Evolutionary conservation across 2,113 vertebrate genomes (phyloP), one percentile per base, ranked within the genome.

Genomic region (Oreotrochilus melanogaster): DNA sequence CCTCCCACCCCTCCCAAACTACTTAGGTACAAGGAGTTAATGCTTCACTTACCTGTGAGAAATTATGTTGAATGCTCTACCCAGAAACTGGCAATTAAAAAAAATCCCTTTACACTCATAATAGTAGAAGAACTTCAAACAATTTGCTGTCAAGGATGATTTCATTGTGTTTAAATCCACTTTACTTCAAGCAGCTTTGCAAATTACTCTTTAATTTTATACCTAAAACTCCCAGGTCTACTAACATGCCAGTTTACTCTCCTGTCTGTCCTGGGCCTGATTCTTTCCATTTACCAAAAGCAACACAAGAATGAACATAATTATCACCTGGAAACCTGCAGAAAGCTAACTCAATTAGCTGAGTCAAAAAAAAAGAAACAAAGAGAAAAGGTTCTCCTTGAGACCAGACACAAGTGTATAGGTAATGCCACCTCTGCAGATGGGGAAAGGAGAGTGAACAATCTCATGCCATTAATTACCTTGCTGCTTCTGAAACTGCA

Each of bases 51-150:
- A 93, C 93, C 74, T 84, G 81, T 95, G 81, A 96, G 89, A 89
- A 79, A 80, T 96, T 74, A 89, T 70, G 73, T 35, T 45, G 16
- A 84, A 85, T 64, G 72, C 73, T 82, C 82, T 92, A 82, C 94
- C 90, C 90, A 91, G 95, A 97, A 97, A 92, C 80, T 37, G 25
- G 64, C 53, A 94, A 89, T 91, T 86, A 15, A 65, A 54, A 31
- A 96, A 96, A 96, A 93, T 75, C 81, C 97, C 95, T 97, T 94
- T 79, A 93, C 91, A 90, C 69, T 88, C 93, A 96, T 94, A 92
- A 90, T 90, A 95, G 93, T 66, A 93, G 91, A 96, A 97, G 86
- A 96, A 91, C 82, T 89, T 89, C 69, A 94, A 91, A 61, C 84
- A 93, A 83, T 67, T 61, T 81, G 88, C 92, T 94, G 92, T 95